Evolutionary conservation across 2,888 invertebrate genomes (phyloP).

Genomic region (Acanthoscelides obtectus): DNA sequence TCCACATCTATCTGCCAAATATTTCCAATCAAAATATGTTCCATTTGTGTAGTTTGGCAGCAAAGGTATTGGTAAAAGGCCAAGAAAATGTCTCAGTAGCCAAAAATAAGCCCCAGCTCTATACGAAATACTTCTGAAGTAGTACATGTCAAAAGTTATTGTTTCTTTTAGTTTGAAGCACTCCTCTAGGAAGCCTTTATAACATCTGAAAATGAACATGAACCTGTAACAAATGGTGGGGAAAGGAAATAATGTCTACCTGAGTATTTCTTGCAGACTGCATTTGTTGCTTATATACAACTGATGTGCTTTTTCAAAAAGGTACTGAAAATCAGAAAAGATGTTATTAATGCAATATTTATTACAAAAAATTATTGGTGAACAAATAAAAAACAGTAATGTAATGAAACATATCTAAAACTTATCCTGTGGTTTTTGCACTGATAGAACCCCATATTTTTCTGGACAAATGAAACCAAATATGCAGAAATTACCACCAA

Average conservation of each 20-base stretch:
- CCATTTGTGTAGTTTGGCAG: constrained; percentile 23
- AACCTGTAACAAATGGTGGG: not conserved
- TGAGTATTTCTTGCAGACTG: constrained; percentile 17
- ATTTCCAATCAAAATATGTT: constrained; percentile 23
- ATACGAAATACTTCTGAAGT: constrained; percentile 8
- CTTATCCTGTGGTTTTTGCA: no score
- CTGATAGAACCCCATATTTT: no score
- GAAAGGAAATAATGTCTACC: constrained; percentile 8
- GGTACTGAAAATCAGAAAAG: constrained; percentile 24
- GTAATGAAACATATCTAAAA: no score
- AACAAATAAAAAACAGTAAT: no score
- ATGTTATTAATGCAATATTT: no score
- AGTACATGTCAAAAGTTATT: constrained; percentile 18
- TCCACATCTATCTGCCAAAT: constrained; percentile 22
- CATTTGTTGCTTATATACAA: constrained; percentile 10
- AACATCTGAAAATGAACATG: constrained; percentile 10
- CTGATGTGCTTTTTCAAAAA: constrained; percentile 21
- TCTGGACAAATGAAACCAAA: no score
- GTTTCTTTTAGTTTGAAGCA: constrained; percentile 25
- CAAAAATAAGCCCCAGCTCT: constrained; percentile 27
- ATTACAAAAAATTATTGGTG: no score
- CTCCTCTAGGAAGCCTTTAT: constrained; percentile 17
- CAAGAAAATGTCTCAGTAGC: constrained; percentile 32
- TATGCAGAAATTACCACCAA: no score
- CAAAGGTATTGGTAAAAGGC: constrained; percentile 29